Evolutionary conservation across 2,888 invertebrate species (phyloP).

Genomic region (Drosophila subquinaria): DNA sequence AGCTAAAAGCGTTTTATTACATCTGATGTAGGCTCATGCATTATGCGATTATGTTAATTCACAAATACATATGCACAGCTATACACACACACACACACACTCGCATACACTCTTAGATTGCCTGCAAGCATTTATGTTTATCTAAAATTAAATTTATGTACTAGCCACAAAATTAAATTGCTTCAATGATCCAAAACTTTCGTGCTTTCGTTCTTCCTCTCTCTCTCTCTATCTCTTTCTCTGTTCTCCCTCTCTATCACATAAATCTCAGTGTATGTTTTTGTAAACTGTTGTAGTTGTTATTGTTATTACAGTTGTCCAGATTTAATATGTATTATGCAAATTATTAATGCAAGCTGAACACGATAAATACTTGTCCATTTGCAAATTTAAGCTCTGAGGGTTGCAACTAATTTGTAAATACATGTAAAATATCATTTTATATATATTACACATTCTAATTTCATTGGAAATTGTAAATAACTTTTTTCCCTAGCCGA

Average conservation of each 20-base stretch:
- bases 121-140: constrained; percentile 37
- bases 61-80: neutral
- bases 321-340: constrained; percentile 33
- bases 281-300: constrained; percentile 2
- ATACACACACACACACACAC: neutral
- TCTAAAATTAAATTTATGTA: constrained; percentile 53
- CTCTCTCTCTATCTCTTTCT: neutral
- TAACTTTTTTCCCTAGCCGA: neutral
- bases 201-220: neutral
- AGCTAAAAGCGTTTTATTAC: constrained; percentile 10
- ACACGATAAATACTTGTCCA: constrained; percentile 16
- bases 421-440: neutral
- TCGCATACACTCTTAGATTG: neutral
- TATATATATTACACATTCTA: neutral
- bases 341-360: constrained; percentile 15
- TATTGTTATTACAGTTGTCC: constrained; percentile 24
- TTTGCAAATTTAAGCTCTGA: neutral
- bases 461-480: neutral
- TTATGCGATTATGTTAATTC: constrained; percentile 68
- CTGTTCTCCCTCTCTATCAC: neutral
- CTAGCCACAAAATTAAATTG: constrained; percentile 17
- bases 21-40: constrained; percentile 32
- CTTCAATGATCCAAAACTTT: constrained; percentile 3
- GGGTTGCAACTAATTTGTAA: neutral
- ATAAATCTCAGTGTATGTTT: constrained; percentile 11